A percentile compares a stretch with the other conserved stretches of the same genome.
Conservation (phyloP, 2,888 invertebrate genomes). For the Andrena flavipes region DNA sequence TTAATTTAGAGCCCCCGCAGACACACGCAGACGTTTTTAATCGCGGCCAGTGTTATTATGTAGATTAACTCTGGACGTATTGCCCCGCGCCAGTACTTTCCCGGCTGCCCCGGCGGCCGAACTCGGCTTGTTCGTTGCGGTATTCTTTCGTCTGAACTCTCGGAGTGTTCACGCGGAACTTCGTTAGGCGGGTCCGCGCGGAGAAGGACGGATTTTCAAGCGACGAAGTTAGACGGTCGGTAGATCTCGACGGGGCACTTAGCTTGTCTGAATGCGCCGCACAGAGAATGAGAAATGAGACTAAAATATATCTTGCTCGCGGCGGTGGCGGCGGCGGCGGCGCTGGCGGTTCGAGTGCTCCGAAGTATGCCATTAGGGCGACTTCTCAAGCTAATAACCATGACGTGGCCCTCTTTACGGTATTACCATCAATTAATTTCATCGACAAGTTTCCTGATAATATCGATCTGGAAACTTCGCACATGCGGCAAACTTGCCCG, state of each 20-base stretch:
- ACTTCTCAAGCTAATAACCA: conserved; percentile 68
- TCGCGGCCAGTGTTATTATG: conserved; percentile 53
- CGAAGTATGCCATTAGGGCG: conserved; percentile 64
- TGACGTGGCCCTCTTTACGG: conserved; percentile 64
- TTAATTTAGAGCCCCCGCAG: conserved; percentile 64
- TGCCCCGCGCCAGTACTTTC: neutral
- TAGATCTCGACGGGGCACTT: conserved; percentile 15
- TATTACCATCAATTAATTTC: conserved; percentile 70
- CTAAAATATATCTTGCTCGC: conserved; percentile 37
- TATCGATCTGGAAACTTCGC: conserved; percentile 66
- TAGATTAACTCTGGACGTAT: conserved; percentile 36
- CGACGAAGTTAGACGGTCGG: conserved; percentile 3
- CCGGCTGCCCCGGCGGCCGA: neutral
- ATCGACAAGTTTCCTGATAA: conserved; percentile 69
- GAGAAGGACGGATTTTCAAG: conserved; percentile 18
- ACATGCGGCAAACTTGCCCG: conserved; percentile 58
- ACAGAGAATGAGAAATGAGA: conserved; percentile 48
- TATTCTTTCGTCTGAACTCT: neutral
- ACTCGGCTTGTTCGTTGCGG: neutral
- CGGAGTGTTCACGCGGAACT: conserved; percentile 1
- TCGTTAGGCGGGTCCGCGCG: neutral
- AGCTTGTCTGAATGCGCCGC: conserved; percentile 10
- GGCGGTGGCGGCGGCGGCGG: neutral
- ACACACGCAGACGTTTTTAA: conserved; percentile 66
- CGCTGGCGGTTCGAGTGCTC: conserved; percentile 18